Conservation (phyloP, 2,113 vertebrate genomes). For the Eonycteris spelaea region DNA sequence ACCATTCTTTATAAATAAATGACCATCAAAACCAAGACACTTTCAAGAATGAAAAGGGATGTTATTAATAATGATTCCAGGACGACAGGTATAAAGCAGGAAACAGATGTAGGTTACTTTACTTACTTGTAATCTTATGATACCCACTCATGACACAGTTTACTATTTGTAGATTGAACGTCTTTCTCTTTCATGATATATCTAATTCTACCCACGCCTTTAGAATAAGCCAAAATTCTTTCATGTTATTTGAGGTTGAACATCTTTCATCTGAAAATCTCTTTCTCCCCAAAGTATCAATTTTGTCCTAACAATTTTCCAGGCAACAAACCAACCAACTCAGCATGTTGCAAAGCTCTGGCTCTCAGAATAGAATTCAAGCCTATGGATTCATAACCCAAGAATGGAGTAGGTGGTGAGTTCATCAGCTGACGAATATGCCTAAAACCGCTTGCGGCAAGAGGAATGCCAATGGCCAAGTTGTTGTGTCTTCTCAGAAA, state of each 20-base stretch:
- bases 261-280: slow-evolving; percentile 34
- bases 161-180: neutral
- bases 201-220: neutral
- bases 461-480: neutral
- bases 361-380: slow-evolving; percentile 21
- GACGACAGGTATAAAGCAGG: neutral
- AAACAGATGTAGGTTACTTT: neutral
- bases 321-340: slow-evolving; percentile 43
- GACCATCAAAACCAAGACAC: neutral
- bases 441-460: neutral
- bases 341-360: neutral
- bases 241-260: neutral
- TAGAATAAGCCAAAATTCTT: neutral
- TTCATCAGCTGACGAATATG: neutral
- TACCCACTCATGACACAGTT: neutral
- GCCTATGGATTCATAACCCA: neutral
- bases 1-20: neutral
- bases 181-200: neutral
- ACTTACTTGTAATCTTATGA: neutral
- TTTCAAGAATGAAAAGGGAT: neutral
- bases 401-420: neutral
- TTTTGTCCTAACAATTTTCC: slow-evolving; percentile 43
- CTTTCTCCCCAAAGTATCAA: slow-evolving; percentile 17
- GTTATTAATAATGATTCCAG: neutral
- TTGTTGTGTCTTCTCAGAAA: neutral